Percentiles rank a stretch among this genome's conserved stretches.
These are phyloP conservation scores for Pangasianodon gigas DNA, from an alignment of 2,113 vertebrate species.

Conservation along the genomic window DNA sequence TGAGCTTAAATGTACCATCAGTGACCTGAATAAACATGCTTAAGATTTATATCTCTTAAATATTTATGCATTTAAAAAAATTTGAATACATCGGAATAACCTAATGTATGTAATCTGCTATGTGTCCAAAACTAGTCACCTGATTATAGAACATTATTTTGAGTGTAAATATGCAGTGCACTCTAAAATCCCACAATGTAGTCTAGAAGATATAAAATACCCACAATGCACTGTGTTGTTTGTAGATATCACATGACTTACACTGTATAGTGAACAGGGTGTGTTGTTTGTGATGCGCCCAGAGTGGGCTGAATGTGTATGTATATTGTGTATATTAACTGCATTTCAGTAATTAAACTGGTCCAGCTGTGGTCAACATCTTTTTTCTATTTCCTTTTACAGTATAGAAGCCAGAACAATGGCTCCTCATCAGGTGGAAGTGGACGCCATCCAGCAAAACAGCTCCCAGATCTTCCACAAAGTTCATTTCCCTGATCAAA, in stretches of 20 bases:
- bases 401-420: conserved; percentile 82
- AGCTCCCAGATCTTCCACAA: conserved; percentile 84
- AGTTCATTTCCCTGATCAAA: conserved; percentile 84
- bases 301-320: no score
- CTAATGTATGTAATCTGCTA: neutral
- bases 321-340: no score
- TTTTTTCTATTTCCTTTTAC: conserved; percentile 41
- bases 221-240: neutral
- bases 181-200: neutral
- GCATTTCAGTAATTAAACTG: neutral
- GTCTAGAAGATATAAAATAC: neutral
- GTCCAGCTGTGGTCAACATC: neutral
- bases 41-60: neutral
- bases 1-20: neutral
- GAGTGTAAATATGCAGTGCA: neutral
- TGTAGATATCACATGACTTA: neutral
- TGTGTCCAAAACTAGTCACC: neutral
- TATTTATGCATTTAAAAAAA: neutral
- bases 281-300: neutral
- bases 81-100: neutral
- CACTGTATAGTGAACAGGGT: no score
- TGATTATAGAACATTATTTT: no score
- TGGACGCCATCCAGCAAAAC: conserved; percentile 86
- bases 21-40: neutral
- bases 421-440: conserved; percentile 85